Conservation (phyloP, 2,888 invertebrate genomes). For the Eugnorisma glareosa region DNA sequence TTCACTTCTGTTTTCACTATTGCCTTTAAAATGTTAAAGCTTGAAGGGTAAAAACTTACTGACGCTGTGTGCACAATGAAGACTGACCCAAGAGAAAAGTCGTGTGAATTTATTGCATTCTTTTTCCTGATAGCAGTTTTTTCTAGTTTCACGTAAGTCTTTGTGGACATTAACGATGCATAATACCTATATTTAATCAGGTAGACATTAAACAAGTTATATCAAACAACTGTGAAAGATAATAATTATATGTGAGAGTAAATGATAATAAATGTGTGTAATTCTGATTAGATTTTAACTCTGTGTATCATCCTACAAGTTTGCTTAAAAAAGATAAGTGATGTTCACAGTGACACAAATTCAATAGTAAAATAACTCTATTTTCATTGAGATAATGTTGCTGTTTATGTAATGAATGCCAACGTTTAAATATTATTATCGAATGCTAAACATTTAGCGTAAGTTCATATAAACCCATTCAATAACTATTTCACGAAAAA, state of each 20-base stretch:
- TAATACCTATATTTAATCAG: neutral
- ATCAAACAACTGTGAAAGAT: conserved; percentile 9
- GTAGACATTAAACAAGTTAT: conserved; percentile 11
- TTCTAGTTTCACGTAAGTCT: conserved; percentile 2
- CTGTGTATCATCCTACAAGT: neutral
- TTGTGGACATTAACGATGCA: conserved; percentile 1
- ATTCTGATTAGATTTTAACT: conserved; percentile 1
- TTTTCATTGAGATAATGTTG: no score
- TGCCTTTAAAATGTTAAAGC: no score
- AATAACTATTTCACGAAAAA: no score
- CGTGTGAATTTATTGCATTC: neutral
- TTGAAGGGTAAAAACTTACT: no score
- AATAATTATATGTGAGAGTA: neutral
- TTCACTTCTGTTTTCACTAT: neutral
- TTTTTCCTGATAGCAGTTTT: neutral
- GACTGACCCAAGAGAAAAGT: neutral
- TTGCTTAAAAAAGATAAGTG: neutral
- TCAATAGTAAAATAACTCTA: no score
- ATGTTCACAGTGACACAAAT: neutral
- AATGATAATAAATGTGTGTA: conserved; percentile 4
- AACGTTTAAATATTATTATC: no score
- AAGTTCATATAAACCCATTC: no score
- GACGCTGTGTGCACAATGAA: no score
- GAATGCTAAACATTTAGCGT: no score
- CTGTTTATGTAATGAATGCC: no score